Base-by-base conservation (phyloP, 1,140 invertebrate species). In the Bombus consobrinus region DNA sequence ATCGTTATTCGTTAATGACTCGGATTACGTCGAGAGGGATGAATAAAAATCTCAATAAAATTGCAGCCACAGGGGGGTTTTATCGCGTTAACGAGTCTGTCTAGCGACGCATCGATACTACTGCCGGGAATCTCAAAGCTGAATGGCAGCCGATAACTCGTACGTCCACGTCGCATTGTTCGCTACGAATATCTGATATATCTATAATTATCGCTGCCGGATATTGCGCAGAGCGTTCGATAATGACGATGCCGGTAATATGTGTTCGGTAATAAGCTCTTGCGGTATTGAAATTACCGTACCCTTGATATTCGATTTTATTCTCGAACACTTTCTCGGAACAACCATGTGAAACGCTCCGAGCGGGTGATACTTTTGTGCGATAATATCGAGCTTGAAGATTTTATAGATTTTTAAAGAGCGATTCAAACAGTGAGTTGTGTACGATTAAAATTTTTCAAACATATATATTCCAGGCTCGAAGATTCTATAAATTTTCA, bases 21-120 rank as follows among this genome's bases (percentile, higher is more conserved):
- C 34, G 88, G 76, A 87, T 89, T 83, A 75, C 53, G 39, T 28
- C 10, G 57, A 2, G 34, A 28, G 62, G 37, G 53, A 13, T 32
- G 68, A 81, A 79, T 81, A 84, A 89, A 85, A 89, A 82, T 69
- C 64, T n/a, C 41, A 59, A 87, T 87, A 78, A 87, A 89, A 81
- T 59, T 37, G 64, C 64, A 25, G 43, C 28, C 66, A 10, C 43
- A 10, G 34, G 34, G 18, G 43, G 66, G 34, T 25, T 37, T 73
- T 69, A 57, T 80, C 83, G 76, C 9, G 25, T 25, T 85, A 72
- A 85, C 83, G 83, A 72, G 76, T 72, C 76, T 32, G 83, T 71
- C 74, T 22, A 78, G 62, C 34, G 34, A 37, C 83, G 53, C 15
- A 18, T 2, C 53, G 12, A 62, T 79, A 72, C 68, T 15, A 72